Percentiles rank a stretch among this genome's conserved stretches.
These are phyloP conservation scores for Cataglyphis albicans DNA, from an alignment of 2,888 invertebrate species.

Conservation along the genomic window DNA sequence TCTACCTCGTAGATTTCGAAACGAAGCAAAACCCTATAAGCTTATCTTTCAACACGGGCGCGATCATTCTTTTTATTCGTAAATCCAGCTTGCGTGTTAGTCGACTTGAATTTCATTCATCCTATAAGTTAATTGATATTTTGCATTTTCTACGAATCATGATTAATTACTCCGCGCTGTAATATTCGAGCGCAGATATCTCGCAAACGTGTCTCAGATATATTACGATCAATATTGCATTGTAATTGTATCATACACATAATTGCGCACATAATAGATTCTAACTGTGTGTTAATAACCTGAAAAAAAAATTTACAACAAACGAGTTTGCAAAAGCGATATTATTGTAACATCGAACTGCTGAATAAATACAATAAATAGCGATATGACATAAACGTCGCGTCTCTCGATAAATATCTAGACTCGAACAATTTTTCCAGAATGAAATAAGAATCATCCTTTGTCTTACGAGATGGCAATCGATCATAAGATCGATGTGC, in stretches of 20 bases:
- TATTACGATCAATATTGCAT: conserved; percentile 16
- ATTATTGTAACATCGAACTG: neutral
- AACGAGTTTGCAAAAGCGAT: conserved; percentile 9
- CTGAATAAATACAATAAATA: conserved; percentile 5
- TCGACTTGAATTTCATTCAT: neutral
- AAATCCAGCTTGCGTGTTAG: conserved; percentile 10
- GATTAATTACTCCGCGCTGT: conserved; percentile 10
- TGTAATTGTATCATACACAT: neutral
- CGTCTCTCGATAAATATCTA: neutral
- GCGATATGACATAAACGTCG: neutral
- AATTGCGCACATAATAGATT: neutral
- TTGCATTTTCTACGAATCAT: neutral
- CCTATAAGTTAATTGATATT: neutral
- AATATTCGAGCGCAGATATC: neutral
- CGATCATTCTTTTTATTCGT: conserved; percentile 44
- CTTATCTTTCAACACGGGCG: conserved; percentile 70
- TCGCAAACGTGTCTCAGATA: neutral
- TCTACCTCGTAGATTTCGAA: conserved; percentile 82
- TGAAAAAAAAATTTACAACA: neutral
- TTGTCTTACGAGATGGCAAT: conserved; percentile 69
- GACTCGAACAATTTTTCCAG: conserved; percentile 6
- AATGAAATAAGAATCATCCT: conserved; percentile 53
- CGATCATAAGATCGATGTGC: conserved; percentile 79
- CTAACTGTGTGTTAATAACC: neutral
- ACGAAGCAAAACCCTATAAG: conserved; percentile 76